Evolutionary conservation across 2,797 vertebrate genomes (phyloP).

Genomic region (Sphenodon punctatus): DNA sequence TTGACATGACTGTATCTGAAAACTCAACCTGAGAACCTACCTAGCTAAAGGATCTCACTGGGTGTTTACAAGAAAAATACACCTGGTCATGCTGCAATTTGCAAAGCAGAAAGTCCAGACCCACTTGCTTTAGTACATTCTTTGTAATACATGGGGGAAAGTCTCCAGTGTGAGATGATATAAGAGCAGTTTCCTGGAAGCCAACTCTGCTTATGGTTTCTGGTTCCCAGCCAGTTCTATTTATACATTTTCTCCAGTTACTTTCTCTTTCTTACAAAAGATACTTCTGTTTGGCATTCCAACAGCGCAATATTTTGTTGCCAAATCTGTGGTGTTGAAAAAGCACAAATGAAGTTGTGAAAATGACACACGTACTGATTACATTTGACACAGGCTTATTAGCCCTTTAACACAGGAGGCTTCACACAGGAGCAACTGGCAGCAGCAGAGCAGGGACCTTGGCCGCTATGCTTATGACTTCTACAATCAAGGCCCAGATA

Average conservation of each 20-base stretch:
- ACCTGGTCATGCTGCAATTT: no score
- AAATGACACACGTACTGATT: background rate
- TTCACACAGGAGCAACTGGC: background rate
- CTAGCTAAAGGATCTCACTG: background rate
- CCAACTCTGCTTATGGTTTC: conserved; percentile 62
- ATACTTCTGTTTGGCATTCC: conserved; percentile 33
- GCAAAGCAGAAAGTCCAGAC: background rate
- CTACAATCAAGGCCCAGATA: background rate
- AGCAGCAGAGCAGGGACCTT: background rate
- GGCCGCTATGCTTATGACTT: background rate
- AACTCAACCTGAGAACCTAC: background rate
- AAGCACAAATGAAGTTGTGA: conserved; percentile 1
- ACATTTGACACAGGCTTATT: background rate
- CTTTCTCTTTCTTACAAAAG: background rate
- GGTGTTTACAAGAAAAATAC: no score
- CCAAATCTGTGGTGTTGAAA: conserved; percentile 22
- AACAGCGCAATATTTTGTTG: conserved; percentile 8
- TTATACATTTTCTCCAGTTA: conserved; percentile 46
- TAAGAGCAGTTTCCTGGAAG: conserved; percentile 67
- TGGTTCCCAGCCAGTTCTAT: conserved; percentile 72
- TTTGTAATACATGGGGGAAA: conserved; percentile 48
- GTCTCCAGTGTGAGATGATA: conserved; percentile 44
- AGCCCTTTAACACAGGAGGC: background rate
- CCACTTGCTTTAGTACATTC: background rate
- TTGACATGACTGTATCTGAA: background rate